Conservation (phyloP, 2,888 invertebrate genomes). For the Latrodectus elegans region DNA sequence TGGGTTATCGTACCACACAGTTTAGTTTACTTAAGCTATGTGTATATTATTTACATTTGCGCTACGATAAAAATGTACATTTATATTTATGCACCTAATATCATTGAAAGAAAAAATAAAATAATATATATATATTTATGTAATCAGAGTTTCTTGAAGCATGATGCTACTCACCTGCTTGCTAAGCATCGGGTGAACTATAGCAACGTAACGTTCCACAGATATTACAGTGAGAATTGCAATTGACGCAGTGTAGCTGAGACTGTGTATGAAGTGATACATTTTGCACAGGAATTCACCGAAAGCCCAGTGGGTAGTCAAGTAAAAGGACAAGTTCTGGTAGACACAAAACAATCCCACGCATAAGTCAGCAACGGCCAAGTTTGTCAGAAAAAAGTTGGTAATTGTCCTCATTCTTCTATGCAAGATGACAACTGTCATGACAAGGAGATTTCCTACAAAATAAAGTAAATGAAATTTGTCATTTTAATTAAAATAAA, state of each 20-base stretch:
- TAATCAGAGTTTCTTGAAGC: too few relatives aligned
- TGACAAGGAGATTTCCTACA: conserved; percentile 90
- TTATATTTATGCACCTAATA: too few relatives aligned
- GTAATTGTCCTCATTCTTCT: conserved; percentile 89
- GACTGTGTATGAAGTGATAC: conserved; percentile 90
- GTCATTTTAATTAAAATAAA: too few relatives aligned
- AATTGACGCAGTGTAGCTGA: conserved; percentile 92
- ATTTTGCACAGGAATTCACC: conserved; percentile 91
- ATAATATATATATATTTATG: too few relatives aligned
- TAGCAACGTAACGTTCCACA: conserved; percentile 89
- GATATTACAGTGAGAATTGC: conserved; percentile 91
- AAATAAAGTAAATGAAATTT: conserved; percentile 71
- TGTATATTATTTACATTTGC: too few relatives aligned
- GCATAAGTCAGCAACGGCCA: conserved; percentile 92
- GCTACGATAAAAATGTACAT: too few relatives aligned
- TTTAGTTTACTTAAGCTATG: too few relatives aligned
- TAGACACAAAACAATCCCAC: conserved; percentile 94
- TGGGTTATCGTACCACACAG: too few relatives aligned
- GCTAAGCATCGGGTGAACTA: conserved; percentile 72
- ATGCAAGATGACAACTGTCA: conserved; percentile 88
- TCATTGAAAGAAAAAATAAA: too few relatives aligned
- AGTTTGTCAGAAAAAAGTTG: conserved; percentile 92
- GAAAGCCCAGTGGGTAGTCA: conserved; percentile 84
- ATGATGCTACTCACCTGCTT: conserved; percentile 50
- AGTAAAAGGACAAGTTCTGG: conserved; percentile 88